Conservation (phyloP, 2,113 vertebrate genomes). For the Glaucomys volans region DNA sequence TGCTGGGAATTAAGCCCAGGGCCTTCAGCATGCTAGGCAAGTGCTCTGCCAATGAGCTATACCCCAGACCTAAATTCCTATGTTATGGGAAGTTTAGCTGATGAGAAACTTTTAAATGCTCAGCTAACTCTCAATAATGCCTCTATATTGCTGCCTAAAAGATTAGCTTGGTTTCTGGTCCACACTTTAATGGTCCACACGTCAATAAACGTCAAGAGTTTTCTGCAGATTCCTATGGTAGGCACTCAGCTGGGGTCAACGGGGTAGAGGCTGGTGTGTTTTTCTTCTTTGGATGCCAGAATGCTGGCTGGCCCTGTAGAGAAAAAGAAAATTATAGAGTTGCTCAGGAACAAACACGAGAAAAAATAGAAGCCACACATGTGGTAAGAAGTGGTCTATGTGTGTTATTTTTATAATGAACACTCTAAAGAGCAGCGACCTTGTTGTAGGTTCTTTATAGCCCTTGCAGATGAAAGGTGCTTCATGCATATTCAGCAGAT, state of each 20-base stretch:
- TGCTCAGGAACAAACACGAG: conserved; percentile 55
- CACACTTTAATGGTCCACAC: neutral
- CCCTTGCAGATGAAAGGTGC: neutral
- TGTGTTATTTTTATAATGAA: conserved; percentile 61
- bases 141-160: neutral
- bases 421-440: conserved; percentile 7
- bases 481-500: conserved; percentile 60
- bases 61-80: neutral
- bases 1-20: neutral
- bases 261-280: neutral
- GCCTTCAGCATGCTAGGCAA: neutral
- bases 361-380: conserved; percentile 37
- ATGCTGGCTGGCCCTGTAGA: neutral
- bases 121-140: neutral
- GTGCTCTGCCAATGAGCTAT: neutral
- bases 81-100: neutral
- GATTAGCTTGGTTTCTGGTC: neutral
- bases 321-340: conserved; percentile 40
- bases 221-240: neutral
- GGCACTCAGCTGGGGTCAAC: neutral
- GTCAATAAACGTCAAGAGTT: conserved; percentile 1
- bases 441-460: neutral
- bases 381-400: neutral
- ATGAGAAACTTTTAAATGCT: neutral
- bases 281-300: neutral